A percentile compares a stretch with the other conserved stretches of the same genome.
phyloP scores from a whole-genome alignment of 2,888 invertebrate species.

The Eretmocerus hayati region DNA sequence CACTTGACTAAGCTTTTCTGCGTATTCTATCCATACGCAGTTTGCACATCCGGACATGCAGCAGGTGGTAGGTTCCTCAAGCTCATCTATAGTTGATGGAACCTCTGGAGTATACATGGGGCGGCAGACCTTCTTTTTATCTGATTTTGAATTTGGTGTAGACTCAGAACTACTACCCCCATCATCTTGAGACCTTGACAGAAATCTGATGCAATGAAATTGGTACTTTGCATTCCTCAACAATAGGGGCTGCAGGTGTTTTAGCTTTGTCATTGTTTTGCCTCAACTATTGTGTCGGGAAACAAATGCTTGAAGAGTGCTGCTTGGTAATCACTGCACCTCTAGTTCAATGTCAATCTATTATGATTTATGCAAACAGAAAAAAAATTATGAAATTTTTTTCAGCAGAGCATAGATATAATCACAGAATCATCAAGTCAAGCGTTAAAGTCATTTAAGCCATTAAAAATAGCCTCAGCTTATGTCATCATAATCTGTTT shows the following conservation, averaged over 20 bases:
- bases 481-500: slow-evolving; percentile 2
- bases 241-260: slow-evolving; percentile 8
- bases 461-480: slow-evolving; percentile 6
- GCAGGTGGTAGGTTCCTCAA: slow-evolving; percentile 71
- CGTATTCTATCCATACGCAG: slow-evolving; percentile 90
- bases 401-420: neutral
- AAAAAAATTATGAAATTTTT: neutral
- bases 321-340: too few species aligned
- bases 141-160: too few species aligned
- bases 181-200: slow-evolving; percentile 4
- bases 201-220: neutral
- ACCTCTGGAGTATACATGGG: slow-evolving; percentile 13
- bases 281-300: too few species aligned
- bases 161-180: neutral
- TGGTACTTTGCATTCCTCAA: neutral
- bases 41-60: slow-evolving; percentile 90
- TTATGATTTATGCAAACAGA: too few species aligned
- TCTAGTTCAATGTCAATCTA: too few species aligned
- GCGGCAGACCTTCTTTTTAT: neutral
- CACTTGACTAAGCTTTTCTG: slow-evolving; percentile 63
- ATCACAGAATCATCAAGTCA: neutral
- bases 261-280: slow-evolving; percentile 17
- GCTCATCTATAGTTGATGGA: slow-evolving; percentile 48
- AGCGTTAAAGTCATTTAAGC: neutral
- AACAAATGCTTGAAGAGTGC: too few species aligned